Percentiles rank a stretch among this genome's conserved stretches.
phyloP scores from a whole-genome alignment of 2,888 invertebrate genomes.

The Ptychoptera albimana region DNA sequence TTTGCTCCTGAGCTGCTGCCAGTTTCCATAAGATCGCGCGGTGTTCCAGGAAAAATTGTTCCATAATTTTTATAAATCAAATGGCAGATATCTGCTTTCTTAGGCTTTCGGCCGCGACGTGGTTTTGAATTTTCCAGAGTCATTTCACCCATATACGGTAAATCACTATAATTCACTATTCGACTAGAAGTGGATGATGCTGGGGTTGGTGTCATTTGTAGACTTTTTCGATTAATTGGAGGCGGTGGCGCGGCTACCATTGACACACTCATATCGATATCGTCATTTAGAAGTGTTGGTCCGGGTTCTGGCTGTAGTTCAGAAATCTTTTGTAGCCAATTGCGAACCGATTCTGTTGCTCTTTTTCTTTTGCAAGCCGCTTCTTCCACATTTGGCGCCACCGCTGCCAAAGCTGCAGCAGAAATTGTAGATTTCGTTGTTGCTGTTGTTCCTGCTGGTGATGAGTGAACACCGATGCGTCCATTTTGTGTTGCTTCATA shows the following conservation, averaged over 20 bases:
- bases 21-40: conserved; percentile 31
- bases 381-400: conserved; percentile 27
- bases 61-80: conserved; percentile 85
- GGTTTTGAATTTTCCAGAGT: conserved; percentile 78
- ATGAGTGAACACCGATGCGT: neutral
- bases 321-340: conserved; percentile 60
- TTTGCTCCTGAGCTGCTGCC: neutral
- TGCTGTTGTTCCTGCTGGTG: conserved; percentile 4
- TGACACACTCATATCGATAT: conserved; percentile 4
- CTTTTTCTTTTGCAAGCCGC: conserved; percentile 30
- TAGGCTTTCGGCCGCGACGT: conserved; percentile 72
- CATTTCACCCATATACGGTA: conserved; percentile 88
- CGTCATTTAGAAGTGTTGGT: neutral
- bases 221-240: conserved; percentile 17
- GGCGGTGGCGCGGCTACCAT: conserved; percentile 11
- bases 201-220: conserved; percentile 12
- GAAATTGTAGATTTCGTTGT: neutral
- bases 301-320: conserved; percentile 46
- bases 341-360: conserved; percentile 50
- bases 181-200: conserved; percentile 13
- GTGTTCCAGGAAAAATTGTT: conserved; percentile 65
- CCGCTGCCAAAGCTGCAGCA: conserved; percentile 19
- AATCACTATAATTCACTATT: conserved; percentile 59
- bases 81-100: conserved; percentile 84
- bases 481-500: conserved; percentile 50